phyloP scores from a whole-genome alignment of 2,888 invertebrate species.

The Stegophylla sp. region DNA sequence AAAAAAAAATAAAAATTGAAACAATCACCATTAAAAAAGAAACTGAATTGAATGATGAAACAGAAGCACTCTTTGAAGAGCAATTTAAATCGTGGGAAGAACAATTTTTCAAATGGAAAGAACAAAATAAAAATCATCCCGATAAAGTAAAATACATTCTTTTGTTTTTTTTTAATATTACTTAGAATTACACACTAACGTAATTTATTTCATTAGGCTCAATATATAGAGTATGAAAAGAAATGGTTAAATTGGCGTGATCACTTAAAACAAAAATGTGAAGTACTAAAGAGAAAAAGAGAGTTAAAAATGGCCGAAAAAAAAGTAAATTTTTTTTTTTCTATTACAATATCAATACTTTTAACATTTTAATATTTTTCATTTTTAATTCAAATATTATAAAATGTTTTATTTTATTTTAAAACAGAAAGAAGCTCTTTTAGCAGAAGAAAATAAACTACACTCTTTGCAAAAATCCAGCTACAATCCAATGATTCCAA shows the following conservation, averaged over 20 bases:
- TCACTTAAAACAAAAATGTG: constrained; percentile 79
- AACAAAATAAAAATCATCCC: constrained; percentile 88
- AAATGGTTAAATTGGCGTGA: constrained; percentile 86
- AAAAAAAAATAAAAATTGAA: constrained; percentile 50
- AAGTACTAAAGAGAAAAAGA: constrained; percentile 79
- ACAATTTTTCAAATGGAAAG: constrained; percentile 89
- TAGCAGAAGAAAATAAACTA: constrained; percentile 42
- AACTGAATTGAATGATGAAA: constrained; percentile 66
- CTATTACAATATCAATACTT: background rate
- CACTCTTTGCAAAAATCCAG: constrained; percentile 30
- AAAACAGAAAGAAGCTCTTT: constrained; percentile 36
- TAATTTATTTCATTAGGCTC: constrained; percentile 65
- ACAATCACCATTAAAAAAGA: constrained; percentile 55
- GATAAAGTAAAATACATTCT: constrained; percentile 71
- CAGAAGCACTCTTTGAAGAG: constrained; percentile 84
- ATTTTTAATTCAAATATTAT: background rate
- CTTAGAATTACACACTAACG: background rate
- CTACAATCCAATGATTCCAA: constrained; percentile 16
- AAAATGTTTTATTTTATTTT: background rate
- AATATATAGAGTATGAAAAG: constrained; percentile 83
- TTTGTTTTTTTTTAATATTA: constrained; percentile 6
- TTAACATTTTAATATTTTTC: background rate
- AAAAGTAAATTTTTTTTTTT: constrained; percentile 60
- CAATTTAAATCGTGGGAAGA: constrained; percentile 91
- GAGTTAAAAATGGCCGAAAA: constrained; percentile 64